Conservation (phyloP, 2,113 vertebrate genomes). For the Urocitellus parryii region DNA sequence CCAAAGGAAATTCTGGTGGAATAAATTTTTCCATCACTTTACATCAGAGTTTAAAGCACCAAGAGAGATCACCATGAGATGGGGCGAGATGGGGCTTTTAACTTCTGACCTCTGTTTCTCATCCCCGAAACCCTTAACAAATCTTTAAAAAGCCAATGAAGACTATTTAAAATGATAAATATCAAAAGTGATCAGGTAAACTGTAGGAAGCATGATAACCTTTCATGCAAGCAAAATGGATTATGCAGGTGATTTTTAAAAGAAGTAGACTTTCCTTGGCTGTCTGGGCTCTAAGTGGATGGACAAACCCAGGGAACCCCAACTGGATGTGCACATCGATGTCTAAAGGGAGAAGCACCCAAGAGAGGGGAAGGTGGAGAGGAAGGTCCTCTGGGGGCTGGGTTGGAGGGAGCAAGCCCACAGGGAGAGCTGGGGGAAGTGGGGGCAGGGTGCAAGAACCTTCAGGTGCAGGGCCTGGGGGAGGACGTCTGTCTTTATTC, state of each 20-base stretch:
- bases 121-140: not conserved
- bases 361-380: too few relatives aligned
- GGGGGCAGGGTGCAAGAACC: not conserved
- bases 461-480: rapidly evolving
- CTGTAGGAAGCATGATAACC: not conserved
- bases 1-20: not conserved
- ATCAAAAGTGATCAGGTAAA: not conserved
- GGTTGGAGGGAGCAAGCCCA: not conserved
- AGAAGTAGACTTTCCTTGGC: not conserved
- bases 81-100: not conserved
- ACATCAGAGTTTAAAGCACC: not conserved
- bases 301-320: not conserved
- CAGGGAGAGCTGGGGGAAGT: not conserved
- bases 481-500: not conserved
- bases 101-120: not conserved
- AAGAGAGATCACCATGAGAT: too few relatives aligned
- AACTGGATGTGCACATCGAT: not conserved
- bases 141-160: not conserved
- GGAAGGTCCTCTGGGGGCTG: not conserved
- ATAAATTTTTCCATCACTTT: not conserved
- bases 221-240: not conserved
- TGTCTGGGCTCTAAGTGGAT: not conserved
- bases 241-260: not conserved
- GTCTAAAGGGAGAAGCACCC: not conserved
- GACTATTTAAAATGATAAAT: not conserved